Evolutionary conservation across 2,797 vertebrate genomes (phyloP).

Genomic region (Acanthurus tractus): DNA sequence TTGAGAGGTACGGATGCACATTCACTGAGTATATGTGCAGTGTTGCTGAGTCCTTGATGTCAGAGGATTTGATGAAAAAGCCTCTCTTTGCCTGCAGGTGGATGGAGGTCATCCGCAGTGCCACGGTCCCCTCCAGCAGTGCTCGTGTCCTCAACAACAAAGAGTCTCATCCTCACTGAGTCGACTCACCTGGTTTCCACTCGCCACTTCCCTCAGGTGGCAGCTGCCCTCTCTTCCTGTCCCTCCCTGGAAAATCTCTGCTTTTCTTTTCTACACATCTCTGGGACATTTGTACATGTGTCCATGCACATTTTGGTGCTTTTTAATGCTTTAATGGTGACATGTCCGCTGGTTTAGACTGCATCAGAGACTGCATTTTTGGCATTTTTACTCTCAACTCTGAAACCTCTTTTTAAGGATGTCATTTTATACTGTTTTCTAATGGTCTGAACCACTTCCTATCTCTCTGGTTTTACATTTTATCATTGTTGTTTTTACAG

Average conservation of each 20-base stretch:
- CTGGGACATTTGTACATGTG: constrained; percentile 81
- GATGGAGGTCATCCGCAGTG: constrained; percentile 99
- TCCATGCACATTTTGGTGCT: constrained; percentile 86
- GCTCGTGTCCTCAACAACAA: constrained; percentile 89
- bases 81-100: constrained; percentile 84
- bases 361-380: constrained; percentile 86
- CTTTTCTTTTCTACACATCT: constrained; percentile 77
- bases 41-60: neutral
- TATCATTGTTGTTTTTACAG: constrained; percentile 81
- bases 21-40: neutral
- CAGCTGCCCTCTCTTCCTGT: constrained; percentile 35
- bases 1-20: constrained; percentile 89
- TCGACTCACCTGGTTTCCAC: constrained; percentile 29
- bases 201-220: constrained; percentile 40
- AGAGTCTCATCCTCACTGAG: constrained; percentile 90
- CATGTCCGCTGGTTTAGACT: constrained; percentile 86
- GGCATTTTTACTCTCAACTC: constrained; percentile 86
- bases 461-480: constrained; percentile 78
- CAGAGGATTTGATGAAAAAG: neutral
- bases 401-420: constrained; percentile 86
- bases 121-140: constrained; percentile 90
- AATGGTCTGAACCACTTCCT: constrained; percentile 82
- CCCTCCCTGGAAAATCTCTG: constrained; percentile 40
- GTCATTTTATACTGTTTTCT: constrained; percentile 89
- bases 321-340: constrained; percentile 86